These are phyloP conservation scores for Musca domestica DNA, from an alignment of 1,140 invertebrate species.

Conservation along the genomic window DNA sequence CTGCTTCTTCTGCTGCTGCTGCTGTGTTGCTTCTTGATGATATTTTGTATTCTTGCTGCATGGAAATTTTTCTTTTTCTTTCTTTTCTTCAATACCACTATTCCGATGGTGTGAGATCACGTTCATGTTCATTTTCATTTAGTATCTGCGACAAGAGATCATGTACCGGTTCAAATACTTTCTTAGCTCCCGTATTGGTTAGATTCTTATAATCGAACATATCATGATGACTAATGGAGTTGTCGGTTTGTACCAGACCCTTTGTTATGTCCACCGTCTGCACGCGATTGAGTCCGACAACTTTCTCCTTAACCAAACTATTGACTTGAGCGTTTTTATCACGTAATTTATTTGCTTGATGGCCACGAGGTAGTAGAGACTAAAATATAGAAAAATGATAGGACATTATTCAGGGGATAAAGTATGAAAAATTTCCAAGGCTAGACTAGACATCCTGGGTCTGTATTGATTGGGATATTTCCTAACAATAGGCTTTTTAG, in stretches of 20 bases:
- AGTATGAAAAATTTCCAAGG: neutral
- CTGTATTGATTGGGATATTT: too few relatives aligned
- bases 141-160: slow-evolving; percentile 74
- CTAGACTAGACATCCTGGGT: too few relatives aligned
- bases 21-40: too few relatives aligned
- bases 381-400: slow-evolving; percentile 54
- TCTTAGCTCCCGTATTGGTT: slow-evolving; percentile 77
- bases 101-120: slow-evolving; percentile 69
- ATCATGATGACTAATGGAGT: slow-evolving; percentile 78
- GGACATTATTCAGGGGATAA: neutral
- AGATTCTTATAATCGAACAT: slow-evolving; percentile 85
- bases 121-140: slow-evolving; percentile 69
- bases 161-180: slow-evolving; percentile 78
- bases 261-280: slow-evolving; percentile 74
- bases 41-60: too few relatives aligned
- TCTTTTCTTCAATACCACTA: slow-evolving; percentile 42
- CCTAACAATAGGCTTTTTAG: too few relatives aligned
- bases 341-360: slow-evolving; percentile 74
- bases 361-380: slow-evolving; percentile 80
- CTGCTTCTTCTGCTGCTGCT: too few relatives aligned
- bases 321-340: slow-evolving; percentile 76
- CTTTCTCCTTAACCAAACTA: slow-evolving; percentile 63
- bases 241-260: slow-evolving; percentile 73
- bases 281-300: slow-evolving; percentile 57
- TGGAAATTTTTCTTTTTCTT: too few relatives aligned